Base-by-base conservation (phyloP, 2,113 vertebrate genomes). In the Vanacampus margaritifer region DNA sequence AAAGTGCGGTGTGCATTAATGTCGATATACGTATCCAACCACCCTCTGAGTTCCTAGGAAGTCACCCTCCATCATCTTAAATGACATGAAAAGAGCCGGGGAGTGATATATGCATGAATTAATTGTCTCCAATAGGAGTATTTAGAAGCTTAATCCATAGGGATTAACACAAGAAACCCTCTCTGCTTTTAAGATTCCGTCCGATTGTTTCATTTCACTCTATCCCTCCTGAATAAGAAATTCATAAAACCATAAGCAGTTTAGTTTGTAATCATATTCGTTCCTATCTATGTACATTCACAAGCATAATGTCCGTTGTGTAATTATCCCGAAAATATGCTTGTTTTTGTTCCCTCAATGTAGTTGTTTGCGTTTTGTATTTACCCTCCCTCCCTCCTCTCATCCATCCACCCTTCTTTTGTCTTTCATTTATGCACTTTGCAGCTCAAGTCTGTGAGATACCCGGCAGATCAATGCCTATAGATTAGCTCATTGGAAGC, bases 401-500 rank as follows among this genome's bases (percentile, higher is more conserved):
- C 6, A 61, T 53, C 10, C 53, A 28, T 73, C 56, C 57, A 26
- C 28, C 61, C 67, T 37, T 64, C 26, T 43, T 48, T 74, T 72
- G 64, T 64, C 79, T 72, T 86, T 76, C 74, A 83, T 84, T 87
- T 84, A 76, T 80, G 68, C 68, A 74, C 83, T 79, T 78, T 58
- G 54, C 75, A 26, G 70, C 82, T 69, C 75, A 73, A 81, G 86
- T 84, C 79, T 83, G 77, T 87, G 88, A 90, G 91, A 93, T 90
- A 89, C 84, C 82, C 90, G 87, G 89, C 80, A 82, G 92, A 95
- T 95, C 86, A 72, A 90, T 95, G 93, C 88, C 87, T 92, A 93
- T 92, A 93, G 94, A 95, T 95, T 92, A 86, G 88, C 86, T 92
- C 84, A 64, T 94, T 93, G 90, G 91, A 91, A 91, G 91, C 90